Percentiles rank a stretch among this genome's conserved stretches.
phyloP scores from a whole-genome alignment of 2,113 vertebrate species.

The Centropus bengalensis region DNA sequence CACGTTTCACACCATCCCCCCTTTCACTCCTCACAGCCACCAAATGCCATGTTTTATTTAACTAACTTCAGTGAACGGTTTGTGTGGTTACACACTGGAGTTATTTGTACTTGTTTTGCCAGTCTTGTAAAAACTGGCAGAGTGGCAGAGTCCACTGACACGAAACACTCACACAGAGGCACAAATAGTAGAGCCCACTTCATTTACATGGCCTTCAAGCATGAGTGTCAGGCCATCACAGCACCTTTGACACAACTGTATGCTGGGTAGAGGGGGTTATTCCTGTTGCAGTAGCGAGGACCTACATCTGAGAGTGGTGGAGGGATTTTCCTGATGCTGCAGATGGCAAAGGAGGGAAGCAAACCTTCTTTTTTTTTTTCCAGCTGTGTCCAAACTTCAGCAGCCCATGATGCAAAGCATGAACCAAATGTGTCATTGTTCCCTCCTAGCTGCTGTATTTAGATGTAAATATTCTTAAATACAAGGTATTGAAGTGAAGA shows the following conservation, averaged over 20 bases:
- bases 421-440: not conserved
- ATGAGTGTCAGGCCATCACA: fast-evolving
- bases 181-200: not conserved
- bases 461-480: not conserved
- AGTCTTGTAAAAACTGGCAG: not conserved
- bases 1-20: not conserved
- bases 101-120: not conserved
- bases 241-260: not conserved
- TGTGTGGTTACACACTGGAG: not conserved
- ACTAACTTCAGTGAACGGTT: not conserved
- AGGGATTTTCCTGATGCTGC: not conserved
- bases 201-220: not conserved
- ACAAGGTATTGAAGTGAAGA: not conserved
- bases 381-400: not conserved
- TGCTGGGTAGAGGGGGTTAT: not conserved
- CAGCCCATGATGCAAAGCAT: not conserved
- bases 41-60: slow-evolving; percentile 19
- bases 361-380: not conserved
- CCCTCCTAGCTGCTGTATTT: not conserved
- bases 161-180: too few species aligned
- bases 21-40: not conserved
- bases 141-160: not conserved
- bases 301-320: not conserved
- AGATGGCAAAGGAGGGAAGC: not conserved
- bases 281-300: not conserved